Conservation (phyloP, 2,797 vertebrate genomes). For the Eulemur coronatus region DNA sequence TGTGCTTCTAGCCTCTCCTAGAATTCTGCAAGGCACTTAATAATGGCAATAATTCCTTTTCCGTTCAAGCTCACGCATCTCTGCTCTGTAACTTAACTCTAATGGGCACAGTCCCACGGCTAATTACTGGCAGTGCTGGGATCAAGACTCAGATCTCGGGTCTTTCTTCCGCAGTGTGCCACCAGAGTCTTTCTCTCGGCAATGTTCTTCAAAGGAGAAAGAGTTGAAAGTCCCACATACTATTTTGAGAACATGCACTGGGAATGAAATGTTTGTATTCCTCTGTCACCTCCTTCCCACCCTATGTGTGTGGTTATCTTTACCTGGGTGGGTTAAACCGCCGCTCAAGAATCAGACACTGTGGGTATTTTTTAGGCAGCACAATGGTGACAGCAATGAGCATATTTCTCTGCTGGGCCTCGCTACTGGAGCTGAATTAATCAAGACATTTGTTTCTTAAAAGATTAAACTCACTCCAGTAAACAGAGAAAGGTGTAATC, state of each 20-base stretch:
- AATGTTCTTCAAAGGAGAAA: constrained; percentile 46
- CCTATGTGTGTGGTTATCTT: not conserved
- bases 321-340: not conserved
- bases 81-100: not conserved
- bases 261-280: not conserved
- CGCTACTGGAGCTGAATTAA: not conserved
- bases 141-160: constrained; percentile 22
- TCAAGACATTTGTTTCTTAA: not conserved
- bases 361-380: not conserved
- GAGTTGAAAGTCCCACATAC: constrained; percentile 32
- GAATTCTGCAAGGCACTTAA: not conserved
- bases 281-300: not conserved
- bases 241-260: not conserved
- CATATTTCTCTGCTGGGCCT: not conserved
- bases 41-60: not conserved
- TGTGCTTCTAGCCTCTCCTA: not conserved
- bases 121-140: constrained; percentile 39
- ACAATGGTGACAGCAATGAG: not conserved
- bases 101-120: not conserved
- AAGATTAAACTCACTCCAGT: not conserved
- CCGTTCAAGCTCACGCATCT: not conserved
- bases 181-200: not conserved
- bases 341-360: not conserved
- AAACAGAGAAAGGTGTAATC: not conserved
- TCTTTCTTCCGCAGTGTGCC: not conserved